Evolutionary conservation across 1,140 invertebrate genomes (phyloP), one percentile per base, ranked within the genome.

Genomic region (Drosophila kanapiae): DNA sequence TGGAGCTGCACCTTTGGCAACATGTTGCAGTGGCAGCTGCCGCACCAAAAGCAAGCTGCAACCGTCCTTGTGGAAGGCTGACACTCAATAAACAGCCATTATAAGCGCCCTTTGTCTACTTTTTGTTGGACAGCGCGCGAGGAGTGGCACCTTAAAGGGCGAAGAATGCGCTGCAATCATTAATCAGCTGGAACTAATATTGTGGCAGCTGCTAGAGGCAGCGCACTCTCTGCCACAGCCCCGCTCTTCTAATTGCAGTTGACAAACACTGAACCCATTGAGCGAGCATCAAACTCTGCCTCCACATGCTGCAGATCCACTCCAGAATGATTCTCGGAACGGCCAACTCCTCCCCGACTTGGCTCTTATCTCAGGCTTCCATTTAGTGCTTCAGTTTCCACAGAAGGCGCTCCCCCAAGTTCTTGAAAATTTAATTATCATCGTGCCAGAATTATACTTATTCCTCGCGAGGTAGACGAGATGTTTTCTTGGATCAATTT

Each of bases 181-280:
- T 88, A 91, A 90, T 90, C 85, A 90, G 82, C 79, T 91, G 86
- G 64, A 79, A 82, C 81, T 76, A 81, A 84, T 87, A 80, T 71
- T 86, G 67, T 80, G 85, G 71, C 86, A 75, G 59, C 67, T 80
- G 64, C 51, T 58, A 38, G 45, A 47, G 63, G 53, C 37, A 53
- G 16, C 49, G 27, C 33, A 38, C 42, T 13, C 29, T 38, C 31
- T 38, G 8, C 53, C 31, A 10, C 38, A 23, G 11, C n/a, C 33
- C n/a, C 54, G 35, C 29, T 57, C 57, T 59, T 72, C 70, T 72
- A 72, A 72, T 72, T 72, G 70, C 68, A 60, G 70, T 72, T 72
- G 70, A 72, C 70, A 72, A 72, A 42, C 67, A 51, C 37, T 60
- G 53, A 60, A 42, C 43, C 43, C 65, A 59, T 70, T 71, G 42